Base-by-base conservation (phyloP, 2,888 invertebrate genomes). In the Oeneis ivallda region DNA sequence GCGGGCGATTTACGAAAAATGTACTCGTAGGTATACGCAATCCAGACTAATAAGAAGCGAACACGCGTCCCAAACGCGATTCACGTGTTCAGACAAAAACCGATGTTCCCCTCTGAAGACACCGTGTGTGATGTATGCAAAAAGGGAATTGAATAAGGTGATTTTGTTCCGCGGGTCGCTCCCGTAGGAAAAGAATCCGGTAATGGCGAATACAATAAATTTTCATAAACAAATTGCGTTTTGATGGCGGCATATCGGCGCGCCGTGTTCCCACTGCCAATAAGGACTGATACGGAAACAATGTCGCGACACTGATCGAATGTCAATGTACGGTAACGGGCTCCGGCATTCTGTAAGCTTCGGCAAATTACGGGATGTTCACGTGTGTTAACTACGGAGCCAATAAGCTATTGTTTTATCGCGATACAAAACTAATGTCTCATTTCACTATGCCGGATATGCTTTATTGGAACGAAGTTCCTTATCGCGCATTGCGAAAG, bases 181-280 rank as follows among this genome's bases (percentile, higher is more conserved):
- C 87, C 86, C 89, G 85, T 76, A 87, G 90, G 91, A 89, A 89
- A 90, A 89, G 89, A 90, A 90, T 87, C 86, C 86, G 86, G 91
- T 92, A 91, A 92, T 91, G 90, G 90, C 86, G 85, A 91, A 91
- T 92, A 91, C 91, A 90, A 92, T 92, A 92, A 92, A 92, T 92
- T 92, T 92, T 92, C 92, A 92, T 92, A 92, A 92, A 92, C 92
- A 92, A 92, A 92, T 92, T 90, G 90, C 89, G 85, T 84, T 92
- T 92, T 92, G 92, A 92, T 92, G 91, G 89, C 83, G 85, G 82
- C 85, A 85, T 84, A 83, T 84, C 80, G 80, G 75, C 75, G 74
- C 81, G 75, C 86, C 85, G 89, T 85, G 89, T 79, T 85, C 83
- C 79, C 79, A 85, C 83, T 89, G 76, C 85, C 90, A 89, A 91